These are phyloP conservation scores for Sepiola atlantica DNA, from an alignment of 2,888 invertebrate genomes.

Conservation along the genomic window DNA sequence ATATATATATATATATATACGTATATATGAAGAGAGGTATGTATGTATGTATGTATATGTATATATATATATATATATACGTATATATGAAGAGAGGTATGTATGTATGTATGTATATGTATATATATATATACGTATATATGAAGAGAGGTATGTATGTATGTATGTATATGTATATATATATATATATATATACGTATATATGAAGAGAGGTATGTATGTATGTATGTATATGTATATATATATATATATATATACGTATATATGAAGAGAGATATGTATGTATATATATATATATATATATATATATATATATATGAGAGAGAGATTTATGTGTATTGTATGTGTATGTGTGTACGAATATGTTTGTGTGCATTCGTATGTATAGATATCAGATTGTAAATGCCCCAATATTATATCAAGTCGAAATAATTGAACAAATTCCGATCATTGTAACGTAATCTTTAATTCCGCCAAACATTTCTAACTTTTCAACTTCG, in stretches of 20 bases:
- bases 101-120: neutral
- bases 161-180: neutral
- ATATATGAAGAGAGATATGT: neutral
- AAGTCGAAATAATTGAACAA: too few relatives aligned
- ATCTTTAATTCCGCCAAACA: too few relatives aligned
- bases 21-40: neutral
- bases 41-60: neutral
- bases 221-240: neutral
- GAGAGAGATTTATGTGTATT: neutral
- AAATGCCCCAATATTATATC: too few relatives aligned
- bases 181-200: neutral
- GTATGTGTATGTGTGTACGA: neutral
- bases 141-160: neutral
- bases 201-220: neutral
- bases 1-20: neutral
- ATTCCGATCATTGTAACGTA: too few relatives aligned
- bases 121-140: neutral
- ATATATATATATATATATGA: neutral
- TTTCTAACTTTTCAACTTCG: too few relatives aligned
- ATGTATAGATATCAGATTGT: constrained; percentile 38
- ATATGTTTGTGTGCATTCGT: neutral
- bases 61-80: neutral
- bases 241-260: neutral
- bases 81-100: neutral
- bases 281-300: neutral